Base-by-base conservation (phyloP, 2,888 invertebrate species). In the Agapostemon virescens region DNA sequence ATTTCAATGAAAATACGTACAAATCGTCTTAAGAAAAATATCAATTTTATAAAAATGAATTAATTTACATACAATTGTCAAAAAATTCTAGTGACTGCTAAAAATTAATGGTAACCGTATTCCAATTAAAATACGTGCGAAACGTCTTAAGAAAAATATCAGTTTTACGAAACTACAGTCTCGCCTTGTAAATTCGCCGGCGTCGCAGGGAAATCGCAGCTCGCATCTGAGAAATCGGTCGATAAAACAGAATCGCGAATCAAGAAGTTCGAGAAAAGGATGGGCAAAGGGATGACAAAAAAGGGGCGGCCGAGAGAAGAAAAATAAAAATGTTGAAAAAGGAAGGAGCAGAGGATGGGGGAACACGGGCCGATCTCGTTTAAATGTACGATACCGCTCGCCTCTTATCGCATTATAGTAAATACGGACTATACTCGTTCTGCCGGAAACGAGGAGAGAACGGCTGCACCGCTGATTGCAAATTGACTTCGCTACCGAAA, bases 391-490 rank as follows among this genome's bases (percentile, higher is more conserved):
- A 90, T 90, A 90, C 85, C 84, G 85, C 85, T 85, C 88, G 86
- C 83, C 90, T 88, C 89, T 90, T 91, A 90, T 90, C 90, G 89
- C 88, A 91, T 91, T 90, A 91, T 90, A 90, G 88, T 90, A 91
- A 91, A 91, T 90, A 90, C 90, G 83, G 82, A 83, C 79, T 83
- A 74, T 84, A 83, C 81, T 80, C 80, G 81, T 85, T 81, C 73
- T 77, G 72, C 38, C 70, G 79, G 75, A 70, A 78, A 81, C 74
- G 84, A 82, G 83, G 77, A 74, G 78, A 70, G 84, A 87, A 85
- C 86, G 86, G 86, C 85, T 79, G 84, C 84, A 75, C 82, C 85
- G 87, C 86, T 90, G 89, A 91, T 91, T 90, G 89, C 90, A 91
- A 91, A 91, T 91, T 91, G 90, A 90, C 90, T 91, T 88, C 86